Conservation (phyloP, 1,140 invertebrate genomes). For the Drosophila subobscura region DNA sequence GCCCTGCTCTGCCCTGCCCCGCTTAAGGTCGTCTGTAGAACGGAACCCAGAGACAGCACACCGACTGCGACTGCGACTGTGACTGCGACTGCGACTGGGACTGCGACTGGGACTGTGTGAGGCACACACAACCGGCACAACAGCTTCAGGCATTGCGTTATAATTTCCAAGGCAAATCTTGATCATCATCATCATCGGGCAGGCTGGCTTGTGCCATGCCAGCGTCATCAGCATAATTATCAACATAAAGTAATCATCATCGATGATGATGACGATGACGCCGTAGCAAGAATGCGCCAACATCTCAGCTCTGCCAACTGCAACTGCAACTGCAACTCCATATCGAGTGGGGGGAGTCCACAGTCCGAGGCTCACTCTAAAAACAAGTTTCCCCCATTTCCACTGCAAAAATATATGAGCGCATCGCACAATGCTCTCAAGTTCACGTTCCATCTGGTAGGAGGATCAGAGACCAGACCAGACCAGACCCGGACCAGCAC, state of each 20-base stretch:
- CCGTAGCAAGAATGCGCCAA: slow-evolving; percentile 61
- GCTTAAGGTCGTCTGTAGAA: slow-evolving; percentile 79
- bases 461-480: neutral
- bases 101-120: neutral
- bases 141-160: slow-evolving; percentile 45
- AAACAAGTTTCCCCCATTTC: neutral
- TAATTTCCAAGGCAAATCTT: slow-evolving; percentile 26
- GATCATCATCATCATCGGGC: slow-evolving; percentile 35
- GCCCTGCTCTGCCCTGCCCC: slow-evolving; percentile 28
- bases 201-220: neutral
- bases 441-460: slow-evolving; percentile 13
- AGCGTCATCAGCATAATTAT: slow-evolving; percentile 33
- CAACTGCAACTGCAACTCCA: neutral
- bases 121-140: slow-evolving; percentile 46
- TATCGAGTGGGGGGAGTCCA: too few species aligned
- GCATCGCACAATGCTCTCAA: slow-evolving; percentile 42
- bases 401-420: slow-evolving; percentile 23
- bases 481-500: neutral
- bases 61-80: neutral
- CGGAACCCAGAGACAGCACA: slow-evolving; percentile 59
- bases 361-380: too few species aligned
- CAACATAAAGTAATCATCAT: slow-evolving; percentile 39
- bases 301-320: neutral
- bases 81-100: neutral
- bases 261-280: slow-evolving; percentile 66